Conservation (phyloP, 2,113 vertebrate genomes). For the Indicator maculatus region DNA sequence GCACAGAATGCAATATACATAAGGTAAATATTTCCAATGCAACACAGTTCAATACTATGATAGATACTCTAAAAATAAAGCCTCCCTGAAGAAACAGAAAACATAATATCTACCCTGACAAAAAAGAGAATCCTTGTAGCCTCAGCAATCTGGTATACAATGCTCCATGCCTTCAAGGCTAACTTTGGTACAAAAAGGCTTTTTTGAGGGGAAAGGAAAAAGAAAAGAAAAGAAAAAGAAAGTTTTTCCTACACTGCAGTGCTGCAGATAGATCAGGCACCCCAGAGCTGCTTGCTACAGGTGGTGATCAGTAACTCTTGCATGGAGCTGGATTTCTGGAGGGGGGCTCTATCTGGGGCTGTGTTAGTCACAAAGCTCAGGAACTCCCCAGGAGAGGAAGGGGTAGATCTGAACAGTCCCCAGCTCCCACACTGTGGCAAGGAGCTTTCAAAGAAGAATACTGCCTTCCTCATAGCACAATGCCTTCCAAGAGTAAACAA, state of each 20-base stretch:
- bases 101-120: not conserved
- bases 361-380: not conserved
- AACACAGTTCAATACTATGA: conserved; percentile 39
- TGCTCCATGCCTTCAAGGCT: not conserved
- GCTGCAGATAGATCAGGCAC: not conserved
- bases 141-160: not conserved
- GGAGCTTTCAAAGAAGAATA: not conserved
- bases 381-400: fast-evolving
- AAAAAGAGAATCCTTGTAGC: not conserved
- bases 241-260: not conserved
- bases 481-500: not conserved
- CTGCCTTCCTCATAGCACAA: not conserved
- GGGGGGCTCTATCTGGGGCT: not conserved
- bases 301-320: not conserved
- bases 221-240: not conserved
- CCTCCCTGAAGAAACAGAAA: conserved; percentile 21
- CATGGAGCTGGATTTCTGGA: fast-evolving
- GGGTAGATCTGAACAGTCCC: fast-evolving
- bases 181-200: not conserved
- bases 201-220: not conserved
- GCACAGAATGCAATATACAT: conserved; percentile 34
- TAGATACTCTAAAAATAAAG: conserved; percentile 53
- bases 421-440: fast-evolving
- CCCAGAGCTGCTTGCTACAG: not conserved
- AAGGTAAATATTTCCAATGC: conserved; percentile 21